Evolutionary conservation across 2,797 vertebrate species (phyloP), one percentile per base, ranked within the genome.

Genomic region (Rhodeus uyekii): DNA sequence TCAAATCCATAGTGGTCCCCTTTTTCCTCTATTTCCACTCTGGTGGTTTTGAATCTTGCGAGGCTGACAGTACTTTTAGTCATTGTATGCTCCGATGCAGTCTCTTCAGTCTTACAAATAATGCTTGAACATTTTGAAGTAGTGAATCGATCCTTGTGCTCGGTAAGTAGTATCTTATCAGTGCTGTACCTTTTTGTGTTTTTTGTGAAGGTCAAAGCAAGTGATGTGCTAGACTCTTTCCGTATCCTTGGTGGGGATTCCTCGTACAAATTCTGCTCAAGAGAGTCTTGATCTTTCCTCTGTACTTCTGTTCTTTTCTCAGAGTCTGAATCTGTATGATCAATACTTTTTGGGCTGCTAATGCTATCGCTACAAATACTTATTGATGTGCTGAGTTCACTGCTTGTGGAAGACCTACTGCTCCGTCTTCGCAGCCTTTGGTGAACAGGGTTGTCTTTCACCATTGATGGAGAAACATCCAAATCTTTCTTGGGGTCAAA

Each of bases 351-450:
- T n/a, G 94, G 93, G 87, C 94, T 97, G 84, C 77, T 92, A 76
- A 93, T 92, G 63, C 82, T 87, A 85, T 96, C 92, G 0, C 93
- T 93, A 74, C 95, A 95, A 86, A 94, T 2, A 1, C 93, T 94
- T 27, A 95, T 91, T 42, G 93, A 94, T 84, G 91, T 89, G 60
- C 95, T 96, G 72, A 94, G 92, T 87, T 91, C 93, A 88, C 96
- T 96, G 91, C 95, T 92, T 0, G 93, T 93, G 76, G 95, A 94
- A 0, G 95, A 96, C 84, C 94, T 92, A 83, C 92, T 94, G 58
- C 93, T 96, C 81, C 89, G 88, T 83, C 95, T 92, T 55, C 82
- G 91, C 61, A 93, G 89, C 86, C 88, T 91, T 75, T 91, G 92
- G 80, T 91, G 76, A 1, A 53, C 65, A 85, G 91, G 85, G 5